A percentile compares a stretch with the other conserved stretches of the same genome.
These are phyloP conservation scores for Epinephelus moara DNA, from an alignment of 2,113 vertebrate genomes.

Conservation along the genomic window DNA sequence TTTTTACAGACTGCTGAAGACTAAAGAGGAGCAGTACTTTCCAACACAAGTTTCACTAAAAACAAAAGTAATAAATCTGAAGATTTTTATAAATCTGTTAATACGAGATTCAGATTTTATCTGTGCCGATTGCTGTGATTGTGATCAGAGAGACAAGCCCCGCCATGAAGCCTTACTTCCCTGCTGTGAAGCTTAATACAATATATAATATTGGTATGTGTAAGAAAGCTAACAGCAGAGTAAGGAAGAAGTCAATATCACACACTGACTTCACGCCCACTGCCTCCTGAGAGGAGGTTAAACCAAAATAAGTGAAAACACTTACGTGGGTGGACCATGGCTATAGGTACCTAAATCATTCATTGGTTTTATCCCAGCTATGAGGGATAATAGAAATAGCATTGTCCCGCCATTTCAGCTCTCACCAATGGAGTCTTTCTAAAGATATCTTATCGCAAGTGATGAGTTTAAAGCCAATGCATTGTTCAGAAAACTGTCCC, in stretches of 20 bases:
- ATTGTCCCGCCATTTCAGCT: not conserved
- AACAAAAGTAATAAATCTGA: not conserved
- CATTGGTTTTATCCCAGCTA: not conserved
- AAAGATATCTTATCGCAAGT: slow-evolving; percentile 22
- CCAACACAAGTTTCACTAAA: not conserved
- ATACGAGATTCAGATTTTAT: not conserved
- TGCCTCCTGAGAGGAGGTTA: not conserved
- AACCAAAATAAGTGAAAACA: not conserved
- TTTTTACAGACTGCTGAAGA: slow-evolving; percentile 30
- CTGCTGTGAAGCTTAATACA: not conserved
- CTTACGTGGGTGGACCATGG: not conserved
- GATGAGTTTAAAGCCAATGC: slow-evolving; percentile 25
- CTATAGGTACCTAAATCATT: not conserved
- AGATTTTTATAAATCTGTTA: not conserved
- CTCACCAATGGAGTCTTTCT: not conserved
- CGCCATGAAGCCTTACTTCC: too few species aligned
- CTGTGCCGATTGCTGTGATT: not conserved
- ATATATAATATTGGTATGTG: not conserved
- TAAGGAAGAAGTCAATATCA: not conserved
- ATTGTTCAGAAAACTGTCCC: slow-evolving; percentile 47
- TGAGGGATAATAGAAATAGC: not conserved
- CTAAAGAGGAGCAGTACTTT: slow-evolving; percentile 1
- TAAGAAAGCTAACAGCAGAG: not conserved
- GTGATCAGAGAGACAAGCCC: not conserved
- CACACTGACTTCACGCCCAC: not conserved